Percentiles rank a stretch among this genome's conserved stretches.
Conservation (phyloP, 2,797 vertebrate species). For the Melopsittacus undulatus region DNA sequence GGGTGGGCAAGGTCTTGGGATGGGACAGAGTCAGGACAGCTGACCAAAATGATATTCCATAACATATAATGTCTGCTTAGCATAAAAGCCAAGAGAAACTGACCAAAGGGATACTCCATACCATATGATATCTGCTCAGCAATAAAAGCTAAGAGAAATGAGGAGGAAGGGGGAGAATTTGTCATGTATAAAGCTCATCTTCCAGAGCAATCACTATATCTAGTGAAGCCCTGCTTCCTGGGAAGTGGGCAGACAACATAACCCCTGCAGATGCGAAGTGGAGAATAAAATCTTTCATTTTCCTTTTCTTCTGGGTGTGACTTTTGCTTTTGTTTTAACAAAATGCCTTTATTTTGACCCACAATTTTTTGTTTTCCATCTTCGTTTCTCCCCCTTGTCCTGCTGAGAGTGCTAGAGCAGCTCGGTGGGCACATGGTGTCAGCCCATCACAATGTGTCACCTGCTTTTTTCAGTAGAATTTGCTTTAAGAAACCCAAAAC, state of each 20-base stretch:
- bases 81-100: background rate
- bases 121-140: background rate
- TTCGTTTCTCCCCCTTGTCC: background rate
- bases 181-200: background rate
- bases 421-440: too few species aligned
- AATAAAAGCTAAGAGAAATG: background rate
- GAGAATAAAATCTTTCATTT: background rate
- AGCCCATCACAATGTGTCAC: background rate
- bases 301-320: background rate
- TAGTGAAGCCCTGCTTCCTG: background rate
- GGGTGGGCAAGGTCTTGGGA: background rate
- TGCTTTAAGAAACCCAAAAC: background rate
- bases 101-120: background rate
- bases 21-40: background rate
- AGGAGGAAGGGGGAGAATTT: background rate
- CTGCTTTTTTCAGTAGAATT: background rate
- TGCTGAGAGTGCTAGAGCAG: background rate
- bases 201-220: background rate
- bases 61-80: background rate
- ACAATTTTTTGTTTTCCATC: background rate
- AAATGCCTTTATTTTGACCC: background rate
- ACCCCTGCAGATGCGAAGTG: background rate
- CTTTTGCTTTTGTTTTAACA: background rate
- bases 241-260: background rate
- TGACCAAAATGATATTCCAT: background rate